phyloP scores from a whole-genome alignment of 2,888 invertebrate species.

The Drosophila mulleri region DNA sequence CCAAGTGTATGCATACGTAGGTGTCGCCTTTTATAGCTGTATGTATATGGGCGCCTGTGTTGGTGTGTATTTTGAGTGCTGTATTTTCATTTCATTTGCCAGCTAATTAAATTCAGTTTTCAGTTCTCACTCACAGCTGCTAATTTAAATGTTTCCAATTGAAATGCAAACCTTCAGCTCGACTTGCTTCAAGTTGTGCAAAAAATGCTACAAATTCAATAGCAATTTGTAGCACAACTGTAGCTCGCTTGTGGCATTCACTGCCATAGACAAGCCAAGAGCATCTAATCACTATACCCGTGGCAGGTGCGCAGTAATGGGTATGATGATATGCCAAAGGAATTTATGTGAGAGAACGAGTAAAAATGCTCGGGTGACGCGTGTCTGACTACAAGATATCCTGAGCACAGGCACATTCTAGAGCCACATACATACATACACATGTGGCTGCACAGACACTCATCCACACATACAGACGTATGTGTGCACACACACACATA shows the following conservation, averaged over 20 bases:
- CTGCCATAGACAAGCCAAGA: not conserved
- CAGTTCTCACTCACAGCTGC: slow-evolving; percentile 22
- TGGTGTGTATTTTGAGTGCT: slow-evolving; percentile 9
- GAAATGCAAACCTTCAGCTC: slow-evolving; percentile 21
- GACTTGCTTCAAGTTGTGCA: not conserved
- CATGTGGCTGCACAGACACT: too few species aligned
- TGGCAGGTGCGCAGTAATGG: not conserved
- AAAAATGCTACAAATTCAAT: slow-evolving; percentile 5
- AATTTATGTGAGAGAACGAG: not conserved
- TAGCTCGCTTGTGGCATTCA: not conserved
- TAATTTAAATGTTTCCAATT: slow-evolving; percentile 22
- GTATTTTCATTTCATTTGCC: slow-evolving; percentile 60
- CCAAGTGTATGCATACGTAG: not conserved
- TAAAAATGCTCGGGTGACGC: not conserved
- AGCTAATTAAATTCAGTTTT: slow-evolving; percentile 50
- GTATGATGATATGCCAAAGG: too few species aligned
- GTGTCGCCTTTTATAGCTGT: slow-evolving; percentile 14
- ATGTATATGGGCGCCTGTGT: not conserved
- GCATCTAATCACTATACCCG: not conserved
- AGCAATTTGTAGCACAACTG: not conserved
- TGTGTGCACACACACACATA: not conserved
- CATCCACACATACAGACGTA: not conserved
- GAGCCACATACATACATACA: not conserved
- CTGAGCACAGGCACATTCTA: not conserved
- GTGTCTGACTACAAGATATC: not conserved